Conservation (phyloP, 64 coral and sea anemone genomes). For the Trachythela sp. region DNA sequence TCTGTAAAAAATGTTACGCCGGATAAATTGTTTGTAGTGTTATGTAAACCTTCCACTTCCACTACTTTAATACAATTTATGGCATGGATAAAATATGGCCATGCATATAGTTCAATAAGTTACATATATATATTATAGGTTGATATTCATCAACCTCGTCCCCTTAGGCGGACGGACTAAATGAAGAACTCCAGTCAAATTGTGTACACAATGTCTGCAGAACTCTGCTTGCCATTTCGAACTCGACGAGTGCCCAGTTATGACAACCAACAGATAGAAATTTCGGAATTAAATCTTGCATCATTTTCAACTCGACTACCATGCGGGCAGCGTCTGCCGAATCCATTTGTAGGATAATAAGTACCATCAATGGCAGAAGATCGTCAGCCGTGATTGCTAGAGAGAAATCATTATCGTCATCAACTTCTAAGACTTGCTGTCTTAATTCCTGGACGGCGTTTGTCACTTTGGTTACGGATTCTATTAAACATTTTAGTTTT, state of each 20-base stretch:
- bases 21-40: no score
- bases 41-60: no score
- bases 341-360: constrained; percentile 89
- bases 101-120: no score
- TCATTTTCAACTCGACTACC: constrained; percentile 65
- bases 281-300: constrained; percentile 79
- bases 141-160: no score
- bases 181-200: constrained; percentile 32
- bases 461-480: constrained; percentile 78
- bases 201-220: constrained; percentile 66
- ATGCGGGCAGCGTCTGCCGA: constrained; percentile 71
- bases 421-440: constrained; percentile 26
- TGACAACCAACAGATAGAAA: constrained; percentile 80
- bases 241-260: constrained; percentile 83
- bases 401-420: constrained; percentile 51
- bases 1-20: no score
- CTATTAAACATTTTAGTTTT: constrained; percentile 85
- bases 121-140: no score
- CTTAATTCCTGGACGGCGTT: constrained; percentile 67
- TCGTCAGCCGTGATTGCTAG: constrained; percentile 86
- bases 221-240: constrained; percentile 69
- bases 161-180: neutral
- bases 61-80: no score
- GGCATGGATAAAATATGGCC: no score
- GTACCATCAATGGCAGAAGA: constrained; percentile 68